phyloP scores from a whole-genome alignment of 2,113 vertebrate genomes.

The Casuarius casuarius region DNA sequence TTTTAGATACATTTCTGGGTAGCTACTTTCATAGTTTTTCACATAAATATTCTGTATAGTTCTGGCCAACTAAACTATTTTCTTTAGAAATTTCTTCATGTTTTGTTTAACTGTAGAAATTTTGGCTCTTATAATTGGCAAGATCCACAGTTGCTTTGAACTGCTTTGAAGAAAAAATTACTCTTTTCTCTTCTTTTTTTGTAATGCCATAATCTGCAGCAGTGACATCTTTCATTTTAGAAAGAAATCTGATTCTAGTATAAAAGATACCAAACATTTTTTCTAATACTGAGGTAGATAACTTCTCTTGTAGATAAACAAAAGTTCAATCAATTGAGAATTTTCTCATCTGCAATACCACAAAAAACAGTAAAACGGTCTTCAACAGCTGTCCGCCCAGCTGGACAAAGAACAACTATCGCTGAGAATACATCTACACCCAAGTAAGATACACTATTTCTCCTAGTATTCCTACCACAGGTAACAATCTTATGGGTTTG shows the following conservation, averaged over 20 bases:
- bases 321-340: slow-evolving; percentile 60
- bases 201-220: not conserved
- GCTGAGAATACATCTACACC: slow-evolving; percentile 77
- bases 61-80: not conserved
- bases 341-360: slow-evolving; percentile 67
- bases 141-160: not conserved
- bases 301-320: slow-evolving; percentile 68
- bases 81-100: not conserved
- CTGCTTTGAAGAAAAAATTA: not conserved
- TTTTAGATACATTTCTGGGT: not conserved
- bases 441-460: slow-evolving; percentile 67
- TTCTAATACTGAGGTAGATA: not conserved
- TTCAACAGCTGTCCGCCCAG: slow-evolving; percentile 69
- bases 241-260: not conserved
- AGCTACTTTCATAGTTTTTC: not conserved
- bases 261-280: not conserved
- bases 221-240: not conserved
- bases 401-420: slow-evolving; percentile 58
- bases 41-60: not conserved
- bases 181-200: not conserved
- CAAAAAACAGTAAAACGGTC: slow-evolving; percentile 69
- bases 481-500: not conserved
- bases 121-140: not conserved
- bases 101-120: not conserved
- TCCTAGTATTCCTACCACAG: not conserved